Evolutionary conservation across 2,797 vertebrate genomes (phyloP).

Genomic region (Halcyon badia): DNA sequence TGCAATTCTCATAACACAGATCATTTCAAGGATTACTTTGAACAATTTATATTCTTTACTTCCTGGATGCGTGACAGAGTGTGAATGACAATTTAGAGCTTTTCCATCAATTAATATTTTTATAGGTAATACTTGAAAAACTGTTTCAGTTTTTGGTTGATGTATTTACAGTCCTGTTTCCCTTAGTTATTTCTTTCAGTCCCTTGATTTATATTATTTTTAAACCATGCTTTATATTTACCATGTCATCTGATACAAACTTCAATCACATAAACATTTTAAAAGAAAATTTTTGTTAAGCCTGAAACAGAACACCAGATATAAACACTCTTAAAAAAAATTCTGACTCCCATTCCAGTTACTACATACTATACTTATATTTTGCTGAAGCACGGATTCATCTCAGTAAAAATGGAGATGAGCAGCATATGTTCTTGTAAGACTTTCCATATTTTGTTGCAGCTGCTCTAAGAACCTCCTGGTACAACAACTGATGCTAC

Average conservation of each 20-base stretch:
- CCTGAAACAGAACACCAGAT: constrained; percentile 23
- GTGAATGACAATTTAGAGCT: not conserved
- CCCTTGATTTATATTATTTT: constrained; percentile 12
- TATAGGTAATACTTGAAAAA: not conserved
- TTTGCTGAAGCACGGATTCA: not conserved
- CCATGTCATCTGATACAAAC: not conserved
- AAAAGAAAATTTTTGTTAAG: constrained; percentile 3
- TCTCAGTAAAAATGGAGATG: not conserved
- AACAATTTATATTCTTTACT: not conserved
- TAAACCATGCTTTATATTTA: not conserved
- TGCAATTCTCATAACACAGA: not conserved
- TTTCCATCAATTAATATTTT: not conserved
- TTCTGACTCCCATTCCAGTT: not conserved
- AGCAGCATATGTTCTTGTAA: constrained; percentile 27
- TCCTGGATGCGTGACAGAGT: not conserved
- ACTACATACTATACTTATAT: not conserved
- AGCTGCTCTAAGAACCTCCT: constrained; percentile 20
- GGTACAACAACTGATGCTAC: constrained; percentile 21
- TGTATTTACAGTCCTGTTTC: not conserved
- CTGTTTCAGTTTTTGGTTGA: not conserved
- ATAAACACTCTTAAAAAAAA: not conserved
- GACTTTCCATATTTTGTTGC: constrained; percentile 40
- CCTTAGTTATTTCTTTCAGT: not conserved
- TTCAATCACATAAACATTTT: not conserved
- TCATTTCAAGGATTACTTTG: not conserved